Base-by-base conservation (phyloP, 2,113 vertebrate species). In the Leptosomus discolor region DNA sequence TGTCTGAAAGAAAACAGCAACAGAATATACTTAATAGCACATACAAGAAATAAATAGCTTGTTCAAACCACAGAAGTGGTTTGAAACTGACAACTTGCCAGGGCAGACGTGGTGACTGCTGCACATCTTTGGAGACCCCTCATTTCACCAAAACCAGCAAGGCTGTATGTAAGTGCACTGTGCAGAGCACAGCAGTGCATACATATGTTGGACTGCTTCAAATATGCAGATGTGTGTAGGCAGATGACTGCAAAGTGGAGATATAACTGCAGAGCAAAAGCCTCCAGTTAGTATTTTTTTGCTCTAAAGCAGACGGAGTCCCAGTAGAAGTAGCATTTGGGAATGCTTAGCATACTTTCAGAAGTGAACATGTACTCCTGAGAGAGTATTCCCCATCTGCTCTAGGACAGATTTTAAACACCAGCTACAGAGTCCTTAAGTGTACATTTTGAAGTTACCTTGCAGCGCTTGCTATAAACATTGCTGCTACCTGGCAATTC, bases 341-440 rank as follows among this genome's bases (percentile, higher is more conserved):
- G 53, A 93, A 76, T 75, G 45, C 73, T 78, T 85, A 77, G 37
- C 78, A 80, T 87, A 83, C 73, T 91, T 95, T 95, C 78, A 74
- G 85, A 83, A 77, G 60, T 89, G 83, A 93, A 53, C 61, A 12
- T 41, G 74, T 86, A 51, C 86, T 97, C 60, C 78, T 92, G 50
- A 57, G 92, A 96, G 91, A 95, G 65, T 92, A 91, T 91, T 96
- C 87, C 78, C 89, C 88, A 95, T 96, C 91, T 97, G 92, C 57
- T 88, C 68, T 56, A 76, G 82, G 89, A 95, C 34, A 93, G 77
- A 43, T 94, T 97, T 92, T 86, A 91, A 92, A 82, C 75, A 89
- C 76, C 81, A 97, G 74, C 56, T 93, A 61, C 86, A 71, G 65
- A 83, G 83, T 91, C 76, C 78, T 91, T 48, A 84, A 60, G 76